These are phyloP conservation scores for Entomobrya multifasciata DNA, from an alignment of 2,888 invertebrate genomes.

Conservation along the genomic window DNA sequence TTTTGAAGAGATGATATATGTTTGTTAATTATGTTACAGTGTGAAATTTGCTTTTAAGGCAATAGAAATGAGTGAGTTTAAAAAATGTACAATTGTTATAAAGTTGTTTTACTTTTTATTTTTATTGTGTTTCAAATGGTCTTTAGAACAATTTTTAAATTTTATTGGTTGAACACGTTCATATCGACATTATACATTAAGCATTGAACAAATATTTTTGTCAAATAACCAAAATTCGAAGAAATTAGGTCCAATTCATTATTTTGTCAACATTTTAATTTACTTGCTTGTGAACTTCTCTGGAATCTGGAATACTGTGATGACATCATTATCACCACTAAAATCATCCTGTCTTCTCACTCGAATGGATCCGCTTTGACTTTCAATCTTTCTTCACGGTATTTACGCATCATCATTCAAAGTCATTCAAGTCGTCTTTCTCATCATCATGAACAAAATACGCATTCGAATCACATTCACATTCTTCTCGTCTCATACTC, in stretches of 20 bases:
- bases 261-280: conserved; percentile 8
- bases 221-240: background rate
- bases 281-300: background rate
- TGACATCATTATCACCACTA: background rate
- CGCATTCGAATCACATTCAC: background rate
- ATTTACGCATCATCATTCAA: conserved; percentile 60
- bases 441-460: background rate
- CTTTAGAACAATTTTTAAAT: no score
- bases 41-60: no score
- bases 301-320: background rate
- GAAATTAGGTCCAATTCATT: no score
- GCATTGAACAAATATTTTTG: no score
- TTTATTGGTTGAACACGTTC: no score
- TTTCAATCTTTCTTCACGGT: background rate
- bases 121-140: no score
- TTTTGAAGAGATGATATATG: no score
- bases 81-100: no score
- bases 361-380: background rate
- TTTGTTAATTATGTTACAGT: no score
- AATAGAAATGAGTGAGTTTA: no score
- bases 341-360: background rate
- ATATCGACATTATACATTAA: no score
- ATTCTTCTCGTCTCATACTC: background rate
- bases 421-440: conserved; percentile 41
- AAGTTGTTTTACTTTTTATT: no score